Base-by-base conservation (phyloP, 2,888 invertebrate species). In the Amphipyra berbera region DNA sequence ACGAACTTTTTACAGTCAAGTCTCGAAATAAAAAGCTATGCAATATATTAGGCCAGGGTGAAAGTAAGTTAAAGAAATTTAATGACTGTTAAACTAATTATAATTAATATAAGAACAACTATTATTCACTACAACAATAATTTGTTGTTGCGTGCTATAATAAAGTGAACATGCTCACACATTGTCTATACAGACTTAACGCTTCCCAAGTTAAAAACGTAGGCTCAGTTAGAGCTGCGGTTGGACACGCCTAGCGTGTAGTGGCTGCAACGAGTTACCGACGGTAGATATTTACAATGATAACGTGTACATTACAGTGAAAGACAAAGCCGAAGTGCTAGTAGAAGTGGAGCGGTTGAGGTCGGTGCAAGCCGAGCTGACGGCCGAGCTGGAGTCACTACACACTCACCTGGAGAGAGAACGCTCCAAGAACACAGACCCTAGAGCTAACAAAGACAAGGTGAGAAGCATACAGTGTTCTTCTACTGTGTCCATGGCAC, bases 361-460 rank as follows among this genome's bases (percentile, higher is more conserved):
- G 59, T 95, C 95, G 41, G 96, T 97, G 44, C 96, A 97, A 78
- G 96, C 96, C 61, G 97, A 98, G 84, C 90, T 98, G 45, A 97
- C 97, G 1, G 95, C 96, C 0, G 96, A 97, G 90, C 95, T 98
- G 41, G 93, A 96, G 8, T 89, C 95, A 37, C 90, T 97, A 30
- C 96, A 97, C 83, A 96, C 96, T 6, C 96, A 97, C 63, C 90
- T 98, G 41, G 97, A 98, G 88, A 97, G 97, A 83, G 97, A 97
- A 88, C 95, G 97, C 52, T 97, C 97, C 4, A 96, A 96, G 90
- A 88, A 95, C 79, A 85, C 95, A 50, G 96, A 96, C 67, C 84
- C 95, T 0, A 95, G 96, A 73, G 80, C 90, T 71, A 96, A 71
- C 21, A 71, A 95, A 82, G 95, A 95, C 63, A 95, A 94, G 90